Conservation (phyloP, 2,888 invertebrate genomes). For the Acrobasis consociella region DNA sequence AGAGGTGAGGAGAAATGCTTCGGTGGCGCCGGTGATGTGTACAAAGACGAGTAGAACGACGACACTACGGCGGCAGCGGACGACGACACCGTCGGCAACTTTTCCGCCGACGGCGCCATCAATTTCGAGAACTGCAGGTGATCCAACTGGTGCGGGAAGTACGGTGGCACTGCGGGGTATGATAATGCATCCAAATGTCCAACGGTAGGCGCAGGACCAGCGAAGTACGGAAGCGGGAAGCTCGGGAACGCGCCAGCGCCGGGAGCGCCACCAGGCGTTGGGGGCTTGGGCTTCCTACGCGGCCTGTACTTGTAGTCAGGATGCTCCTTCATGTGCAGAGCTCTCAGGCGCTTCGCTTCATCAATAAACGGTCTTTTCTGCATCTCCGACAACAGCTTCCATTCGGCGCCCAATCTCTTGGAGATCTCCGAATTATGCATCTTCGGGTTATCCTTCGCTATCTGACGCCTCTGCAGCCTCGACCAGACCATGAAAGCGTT, state of each 20-base stretch:
- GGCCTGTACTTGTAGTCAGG: slow-evolving; percentile 96
- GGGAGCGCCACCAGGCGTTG: slow-evolving; percentile 77
- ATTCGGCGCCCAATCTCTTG: slow-evolving; percentile 95
- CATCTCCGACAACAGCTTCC: slow-evolving; percentile 93
- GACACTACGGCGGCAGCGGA: slow-evolving; percentile 85
- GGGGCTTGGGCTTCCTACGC: slow-evolving; percentile 91
- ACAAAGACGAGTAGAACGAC: slow-evolving; percentile 87
- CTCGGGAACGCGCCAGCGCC: slow-evolving; percentile 84
- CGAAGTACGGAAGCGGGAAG: slow-evolving; percentile 85
- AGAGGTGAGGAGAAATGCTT: slow-evolving; percentile 80
- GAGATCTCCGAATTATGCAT: slow-evolving; percentile 96
- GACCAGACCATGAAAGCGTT: slow-evolving; percentile 99
- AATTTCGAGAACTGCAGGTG: slow-evolving; percentile 85
- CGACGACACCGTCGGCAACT: slow-evolving; percentile 71
- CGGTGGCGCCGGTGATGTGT: slow-evolving; percentile 80
- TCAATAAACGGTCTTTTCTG: slow-evolving; percentile 97
- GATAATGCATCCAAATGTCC: slow-evolving; percentile 83
- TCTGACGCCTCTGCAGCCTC: slow-evolving; percentile 93
- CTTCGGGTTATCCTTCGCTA: slow-evolving; percentile 96
- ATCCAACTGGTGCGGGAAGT: slow-evolving; percentile 90
- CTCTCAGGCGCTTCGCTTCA: slow-evolving; percentile 94
- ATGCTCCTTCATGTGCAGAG: slow-evolving; percentile 95
- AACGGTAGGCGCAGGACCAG: slow-evolving; percentile 82
- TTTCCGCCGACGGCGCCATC: slow-evolving; percentile 76
- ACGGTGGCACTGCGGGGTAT: slow-evolving; percentile 86